Base-by-base conservation (phyloP, 2,888 invertebrate genomes). In the Brachypterus glaber region DNA sequence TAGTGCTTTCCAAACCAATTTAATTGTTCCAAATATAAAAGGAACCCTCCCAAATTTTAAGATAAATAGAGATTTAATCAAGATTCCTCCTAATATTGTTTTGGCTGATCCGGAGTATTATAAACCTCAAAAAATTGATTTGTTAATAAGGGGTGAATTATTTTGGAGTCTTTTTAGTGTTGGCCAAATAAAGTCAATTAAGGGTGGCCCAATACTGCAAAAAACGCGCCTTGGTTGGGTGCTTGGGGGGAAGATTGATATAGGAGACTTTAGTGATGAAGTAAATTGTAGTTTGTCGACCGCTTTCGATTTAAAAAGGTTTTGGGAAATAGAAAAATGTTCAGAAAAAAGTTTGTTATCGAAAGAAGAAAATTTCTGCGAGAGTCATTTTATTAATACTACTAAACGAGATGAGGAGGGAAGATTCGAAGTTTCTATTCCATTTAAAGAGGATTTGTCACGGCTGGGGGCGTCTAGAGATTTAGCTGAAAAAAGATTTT, bases 401-500 rank as follows among this genome's bases (percentile, higher is more conserved):
- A 12, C 13, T 5, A 30, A 5, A 13, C 3, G 30, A 5, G 14
- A 4, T 4, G 9, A 30, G 4, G 13, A 30, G 5, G 30, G 30
- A 13, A 5, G 15, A 12, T 30, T 30, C 15, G 15, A 5, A 8
- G 30, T 30, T 3, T 30, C 13, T 30, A 30, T 30, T 5, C 16
- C 30, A 3, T 4, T 8, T 4, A 13, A 14, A 13, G 13, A 4
- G 12, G 13, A 30, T 30, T 9, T 9, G 5, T 13, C 4, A 4
- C 3, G 16, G 3, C 21, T 35, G 9, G 33, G 30, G 9, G 32
- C 40, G 12, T 35, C 40, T 5, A 13, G 11, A 8, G 16, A 15
- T 12, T 14, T 16, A 11, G 37, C 43, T 2, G 17, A 33, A 14
- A 34, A 36, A 34, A 25, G 36, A 26, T 44, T 41, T 27, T 11